Percentiles rank a stretch among this genome's conserved stretches.
These are phyloP conservation scores for Penaeus vannamei DNA, from an alignment of 1,140 invertebrate species.

Conservation along the genomic window DNA sequence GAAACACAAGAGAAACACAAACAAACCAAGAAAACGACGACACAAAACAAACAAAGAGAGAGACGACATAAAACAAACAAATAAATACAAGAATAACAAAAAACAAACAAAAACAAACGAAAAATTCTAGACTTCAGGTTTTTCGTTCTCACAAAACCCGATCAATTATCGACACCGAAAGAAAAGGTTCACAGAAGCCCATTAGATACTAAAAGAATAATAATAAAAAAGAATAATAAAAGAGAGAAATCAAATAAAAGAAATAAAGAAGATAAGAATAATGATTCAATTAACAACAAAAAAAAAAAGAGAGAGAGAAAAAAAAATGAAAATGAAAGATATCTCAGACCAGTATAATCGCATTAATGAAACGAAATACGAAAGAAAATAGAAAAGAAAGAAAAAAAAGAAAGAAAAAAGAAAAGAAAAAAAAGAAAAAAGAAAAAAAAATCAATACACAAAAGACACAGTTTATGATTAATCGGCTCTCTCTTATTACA, in stretches of 20 bases:
- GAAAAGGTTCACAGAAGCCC: neutral
- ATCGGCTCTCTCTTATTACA: too few relatives aligned
- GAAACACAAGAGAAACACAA: neutral
- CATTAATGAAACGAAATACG: neutral
- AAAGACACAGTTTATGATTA: neutral
- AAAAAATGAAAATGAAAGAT: neutral
- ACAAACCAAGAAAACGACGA: slow-evolving; percentile 6
- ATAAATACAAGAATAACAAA: too few relatives aligned
- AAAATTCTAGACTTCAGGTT: too few relatives aligned
- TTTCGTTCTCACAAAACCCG: too few relatives aligned
- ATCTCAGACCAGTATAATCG: neutral
- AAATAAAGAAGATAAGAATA: too few relatives aligned
- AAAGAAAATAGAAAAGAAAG: neutral
- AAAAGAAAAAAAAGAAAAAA: neutral
- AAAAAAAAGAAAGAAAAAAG: neutral
- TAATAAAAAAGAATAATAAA: neutral
- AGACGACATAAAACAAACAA: too few relatives aligned
- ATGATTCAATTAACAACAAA: too few relatives aligned
- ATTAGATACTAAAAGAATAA: neutral
- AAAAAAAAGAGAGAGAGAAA: neutral
- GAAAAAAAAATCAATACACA: neutral
- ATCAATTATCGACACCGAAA: too few relatives aligned
- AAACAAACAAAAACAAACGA: too few relatives aligned
- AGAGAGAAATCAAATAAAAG: too few relatives aligned
- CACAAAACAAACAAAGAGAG: slow-evolving; percentile 23